A percentile compares a stretch with the other conserved stretches of the same genome.
Evolutionary conservation across 2,888 invertebrate genomes (phyloP).

Genomic region (Carcina quercana): DNA sequence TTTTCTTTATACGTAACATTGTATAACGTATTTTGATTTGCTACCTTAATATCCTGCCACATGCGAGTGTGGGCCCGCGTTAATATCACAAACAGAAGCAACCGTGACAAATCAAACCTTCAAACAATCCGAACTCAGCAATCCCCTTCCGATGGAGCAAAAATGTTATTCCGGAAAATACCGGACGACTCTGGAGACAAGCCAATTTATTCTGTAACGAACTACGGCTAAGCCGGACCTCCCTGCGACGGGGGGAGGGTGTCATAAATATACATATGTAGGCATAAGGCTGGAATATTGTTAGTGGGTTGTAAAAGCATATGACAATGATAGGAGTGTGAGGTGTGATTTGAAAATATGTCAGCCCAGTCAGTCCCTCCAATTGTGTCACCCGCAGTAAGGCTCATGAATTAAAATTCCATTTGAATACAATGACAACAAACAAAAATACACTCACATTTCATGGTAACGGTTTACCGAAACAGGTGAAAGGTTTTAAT

Average conservation of each 20-base stretch:
- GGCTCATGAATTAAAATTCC: no score
- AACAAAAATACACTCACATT: no score
- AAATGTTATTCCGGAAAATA: slow-evolving; percentile 37
- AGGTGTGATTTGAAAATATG: no score
- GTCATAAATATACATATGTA: slow-evolving; percentile 10
- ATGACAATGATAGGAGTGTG: no score
- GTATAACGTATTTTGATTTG: no score
- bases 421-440: no score
- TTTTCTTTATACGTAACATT: no score
- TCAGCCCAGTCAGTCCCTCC: no score
- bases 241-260: slow-evolving; percentile 3
- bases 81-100: not conserved
- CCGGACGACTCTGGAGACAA: slow-evolving; percentile 31
- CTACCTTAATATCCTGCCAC: no score
- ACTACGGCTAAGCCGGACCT: slow-evolving; percentile 19
- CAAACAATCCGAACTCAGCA: not conserved
- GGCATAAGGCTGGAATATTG: slow-evolving; percentile 4
- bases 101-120: slow-evolving; percentile 1
- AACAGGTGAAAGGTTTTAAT: no score
- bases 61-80: not conserved
- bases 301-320: not conserved
- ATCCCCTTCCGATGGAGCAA: slow-evolving; percentile 9
- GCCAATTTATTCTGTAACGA: slow-evolving; percentile 42
- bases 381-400: no score
- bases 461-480: no score